Percentiles rank a stretch among this genome's conserved stretches.
Evolutionary conservation across 2,113 vertebrate species (phyloP).

Genomic region (Aptenodytes forsteri): DNA sequence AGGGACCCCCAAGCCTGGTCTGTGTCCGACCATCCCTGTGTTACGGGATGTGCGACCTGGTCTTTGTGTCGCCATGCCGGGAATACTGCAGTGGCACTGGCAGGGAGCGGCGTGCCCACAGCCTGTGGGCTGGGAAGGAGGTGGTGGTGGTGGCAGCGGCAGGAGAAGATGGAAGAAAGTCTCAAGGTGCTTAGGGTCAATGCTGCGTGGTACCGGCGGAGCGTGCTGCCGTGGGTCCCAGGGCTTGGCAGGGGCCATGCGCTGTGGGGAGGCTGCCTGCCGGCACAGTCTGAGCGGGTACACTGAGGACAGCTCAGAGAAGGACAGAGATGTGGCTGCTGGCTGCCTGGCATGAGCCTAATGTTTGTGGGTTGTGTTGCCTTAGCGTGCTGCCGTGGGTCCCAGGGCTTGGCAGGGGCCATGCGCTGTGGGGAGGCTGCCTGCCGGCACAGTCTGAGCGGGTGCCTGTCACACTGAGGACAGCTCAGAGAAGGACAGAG

Average conservation of each 20-base stretch:
- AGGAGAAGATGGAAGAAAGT: neutral
- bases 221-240: fast-evolving
- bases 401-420: fast-evolving
- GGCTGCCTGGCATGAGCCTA: neutral
- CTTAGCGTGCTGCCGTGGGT: neutral
- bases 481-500: neutral
- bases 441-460: fast-evolving
- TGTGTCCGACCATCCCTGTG: neutral
- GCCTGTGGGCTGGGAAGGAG: neutral
- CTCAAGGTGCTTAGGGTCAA: neutral
- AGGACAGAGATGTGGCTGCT: too few species aligned
- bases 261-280: fast-evolving
- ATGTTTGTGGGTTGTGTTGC: neutral
- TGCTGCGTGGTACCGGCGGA: fast-evolving
- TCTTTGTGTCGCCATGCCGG: fast-evolving
- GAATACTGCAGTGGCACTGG: neutral
- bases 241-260: fast-evolving
- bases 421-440: fast-evolving
- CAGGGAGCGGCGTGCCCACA: neutral
- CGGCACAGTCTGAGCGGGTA: fast-evolving
- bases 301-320: fast-evolving
- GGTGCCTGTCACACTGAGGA: too few species aligned
- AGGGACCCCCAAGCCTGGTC: fast-evolving
- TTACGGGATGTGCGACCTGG: neutral
- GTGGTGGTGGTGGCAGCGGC: neutral